phyloP scores from a whole-genome alignment of 2,888 invertebrate genomes.

The Drosophila formosana region DNA sequence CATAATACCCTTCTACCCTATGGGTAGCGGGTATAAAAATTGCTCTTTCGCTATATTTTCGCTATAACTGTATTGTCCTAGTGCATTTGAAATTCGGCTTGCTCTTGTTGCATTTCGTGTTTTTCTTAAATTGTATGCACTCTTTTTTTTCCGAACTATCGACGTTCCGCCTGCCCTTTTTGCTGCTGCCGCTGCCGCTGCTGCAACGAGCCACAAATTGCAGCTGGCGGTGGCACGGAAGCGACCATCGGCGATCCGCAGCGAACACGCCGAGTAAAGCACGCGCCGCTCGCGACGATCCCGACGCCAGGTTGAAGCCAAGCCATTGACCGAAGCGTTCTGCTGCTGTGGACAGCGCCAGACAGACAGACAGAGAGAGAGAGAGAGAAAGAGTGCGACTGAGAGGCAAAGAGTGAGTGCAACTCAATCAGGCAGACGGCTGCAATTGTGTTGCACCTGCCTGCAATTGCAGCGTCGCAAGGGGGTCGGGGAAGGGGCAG shows the following conservation, averaged over 20 bases:
- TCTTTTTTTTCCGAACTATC: constrained; percentile 38
- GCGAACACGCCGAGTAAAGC: constrained; percentile 57
- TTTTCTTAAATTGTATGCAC: constrained; percentile 45
- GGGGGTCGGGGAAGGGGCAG: constrained; percentile 22
- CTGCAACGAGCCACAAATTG: constrained; percentile 69
- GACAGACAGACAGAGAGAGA: not conserved
- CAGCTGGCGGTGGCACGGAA: constrained; percentile 75
- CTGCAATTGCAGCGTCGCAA: constrained; percentile 62
- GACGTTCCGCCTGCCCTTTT: constrained; percentile 67
- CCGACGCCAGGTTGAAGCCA: constrained; percentile 13
- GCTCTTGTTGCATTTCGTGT: not conserved
- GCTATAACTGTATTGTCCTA: not conserved
- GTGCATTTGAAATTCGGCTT: constrained; percentile 13
- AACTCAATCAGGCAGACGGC: constrained; percentile 72
- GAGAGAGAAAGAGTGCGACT: not conserved
- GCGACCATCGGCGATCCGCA: constrained; percentile 53
- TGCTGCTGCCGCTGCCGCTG: constrained; percentile 22
- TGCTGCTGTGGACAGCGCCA: constrained; percentile 18
- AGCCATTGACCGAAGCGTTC: constrained; percentile 71
- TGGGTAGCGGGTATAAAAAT: no score
- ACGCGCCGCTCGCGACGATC: constrained; percentile 72
- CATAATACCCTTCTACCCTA: no score
- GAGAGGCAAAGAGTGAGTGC: constrained; percentile 22
- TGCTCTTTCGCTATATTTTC: no score
- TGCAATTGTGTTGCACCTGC: constrained; percentile 64